Evolutionary conservation across 2,113 vertebrate species (phyloP), one percentile per base, ranked within the genome.

Genomic region (Echinops telfairi): DNA sequence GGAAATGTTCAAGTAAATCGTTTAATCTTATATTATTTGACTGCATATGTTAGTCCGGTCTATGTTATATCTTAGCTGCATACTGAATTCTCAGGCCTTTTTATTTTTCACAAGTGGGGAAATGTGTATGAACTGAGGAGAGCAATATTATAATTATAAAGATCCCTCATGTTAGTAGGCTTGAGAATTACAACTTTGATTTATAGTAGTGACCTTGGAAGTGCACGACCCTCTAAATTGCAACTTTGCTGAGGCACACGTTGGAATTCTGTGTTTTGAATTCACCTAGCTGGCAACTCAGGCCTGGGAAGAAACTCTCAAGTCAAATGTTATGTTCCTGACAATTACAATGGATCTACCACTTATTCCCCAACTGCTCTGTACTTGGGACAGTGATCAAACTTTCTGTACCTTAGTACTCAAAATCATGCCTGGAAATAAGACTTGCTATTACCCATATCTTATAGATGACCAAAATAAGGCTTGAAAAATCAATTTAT

Each of bases 111-210:
- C 4, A 81, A 73, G 11, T 78, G 31, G 22, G 20, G 80, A 92
- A 8, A 68, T 90, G 76, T 76, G 4, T 25, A 76, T 20, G 22
- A 43, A 6, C 15, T 43, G 75, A 64, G 29, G 25, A 83, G 58
- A 86, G 57, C 86, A 81, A 89, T 82, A 16, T 33, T 62, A 1
- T 87, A 70, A 87, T 90, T 78, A 47, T 68, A 86, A 79, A 79
- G 62, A 77, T 36, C 4, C 80, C 31, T 76, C 25, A 88, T 15
- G 90, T 83, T 58, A 58, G 20, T 25, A 53, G 47, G 0, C 85
- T 95, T 89, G 70, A 82, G 89, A 88, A 86, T 80, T 33, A 82
- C 31, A 70, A 53, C 78, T 53, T 83, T 82, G 15, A 57, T 31
- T 83, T 90, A 43, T 62, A 73, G n/a, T 58, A 68, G 62, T 47